Conservation (phyloP, 2,888 invertebrate genomes). For the Ormia ochracea region DNA sequence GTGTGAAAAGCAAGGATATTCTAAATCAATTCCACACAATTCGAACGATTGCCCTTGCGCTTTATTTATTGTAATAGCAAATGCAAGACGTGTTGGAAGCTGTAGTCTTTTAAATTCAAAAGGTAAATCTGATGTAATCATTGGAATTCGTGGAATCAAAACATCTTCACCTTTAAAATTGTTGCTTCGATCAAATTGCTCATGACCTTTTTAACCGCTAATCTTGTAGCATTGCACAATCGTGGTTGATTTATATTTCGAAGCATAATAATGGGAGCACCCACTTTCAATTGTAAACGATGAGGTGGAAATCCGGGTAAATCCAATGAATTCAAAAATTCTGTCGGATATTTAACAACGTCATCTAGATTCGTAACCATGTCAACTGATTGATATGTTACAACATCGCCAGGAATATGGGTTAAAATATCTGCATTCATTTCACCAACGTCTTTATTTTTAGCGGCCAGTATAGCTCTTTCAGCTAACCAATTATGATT, state of each 20-base stretch:
- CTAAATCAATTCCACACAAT: conserved; percentile 34
- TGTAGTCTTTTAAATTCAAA: conserved; percentile 43
- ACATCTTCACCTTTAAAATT: conserved; percentile 46
- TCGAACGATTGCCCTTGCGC: conserved; percentile 59
- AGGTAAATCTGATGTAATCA: conserved; percentile 43
- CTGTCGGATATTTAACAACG: conserved; percentile 25
- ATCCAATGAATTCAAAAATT: conserved; percentile 58
- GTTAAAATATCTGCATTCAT: neutral
- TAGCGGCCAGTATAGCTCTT: conserved; percentile 39
- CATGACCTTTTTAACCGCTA: conserved; percentile 32
- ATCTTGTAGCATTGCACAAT: conserved; percentile 46
- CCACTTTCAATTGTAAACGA: conserved; percentile 31
- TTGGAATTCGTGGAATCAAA: conserved; percentile 9
- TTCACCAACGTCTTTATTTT: neutral
- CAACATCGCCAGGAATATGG: neutral
- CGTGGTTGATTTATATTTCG: conserved; percentile 48
- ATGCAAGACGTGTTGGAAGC: conserved; percentile 44
- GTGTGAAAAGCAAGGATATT: conserved; percentile 25
- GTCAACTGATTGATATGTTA: conserved; percentile 26
- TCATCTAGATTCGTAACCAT: conserved; percentile 5
- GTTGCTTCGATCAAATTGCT: conserved; percentile 54
- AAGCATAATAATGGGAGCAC: conserved; percentile 36
- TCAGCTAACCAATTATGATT: conserved; percentile 23
- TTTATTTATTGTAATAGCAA: conserved; percentile 55
- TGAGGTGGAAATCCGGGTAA: conserved; percentile 41